Percentiles rank a stretch among this genome's conserved stretches.
These are phyloP conservation scores for Lycocorax pyrrhopterus DNA, from an alignment of 2,113 vertebrate genomes.

Conservation along the genomic window DNA sequence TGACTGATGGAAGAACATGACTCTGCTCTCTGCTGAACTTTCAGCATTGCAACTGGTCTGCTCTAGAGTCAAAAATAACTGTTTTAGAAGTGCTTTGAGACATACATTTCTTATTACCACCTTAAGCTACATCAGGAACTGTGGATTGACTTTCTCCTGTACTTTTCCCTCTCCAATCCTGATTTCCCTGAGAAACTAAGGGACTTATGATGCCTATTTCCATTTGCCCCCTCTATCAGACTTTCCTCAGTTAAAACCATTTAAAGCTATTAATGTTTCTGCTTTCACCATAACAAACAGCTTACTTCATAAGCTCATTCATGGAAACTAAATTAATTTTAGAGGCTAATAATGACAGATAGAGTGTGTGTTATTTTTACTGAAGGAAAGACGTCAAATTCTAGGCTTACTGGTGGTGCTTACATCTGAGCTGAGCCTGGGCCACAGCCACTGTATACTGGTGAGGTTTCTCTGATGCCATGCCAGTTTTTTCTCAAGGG, in stretches of 20 bases:
- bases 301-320: not conserved
- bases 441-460: not conserved
- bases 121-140: not conserved
- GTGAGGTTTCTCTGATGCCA: not conserved
- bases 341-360: not conserved
- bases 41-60: not conserved
- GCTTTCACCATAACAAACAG: not conserved
- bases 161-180: not conserved
- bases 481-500: not conserved
- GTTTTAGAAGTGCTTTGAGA: not conserved
- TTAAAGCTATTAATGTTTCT: conserved; percentile 30
- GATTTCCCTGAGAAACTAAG: not conserved
- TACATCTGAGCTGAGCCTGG: not conserved
- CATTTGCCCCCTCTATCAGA: not conserved
- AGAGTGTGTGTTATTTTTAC: not conserved
- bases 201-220: not conserved
- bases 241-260: not conserved
- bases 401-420: not conserved
- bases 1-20: conserved; percentile 48
- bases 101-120: not conserved
- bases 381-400: not conserved
- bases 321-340: not conserved
- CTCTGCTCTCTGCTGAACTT: conserved; percentile 37
- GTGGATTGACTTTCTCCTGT: not conserved
- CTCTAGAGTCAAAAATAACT: not conserved